A percentile compares a stretch with the other conserved stretches of the same genome.
These are phyloP conservation scores for Martes martes DNA, from an alignment of 2,113 vertebrate species.

Conservation along the genomic window DNA sequence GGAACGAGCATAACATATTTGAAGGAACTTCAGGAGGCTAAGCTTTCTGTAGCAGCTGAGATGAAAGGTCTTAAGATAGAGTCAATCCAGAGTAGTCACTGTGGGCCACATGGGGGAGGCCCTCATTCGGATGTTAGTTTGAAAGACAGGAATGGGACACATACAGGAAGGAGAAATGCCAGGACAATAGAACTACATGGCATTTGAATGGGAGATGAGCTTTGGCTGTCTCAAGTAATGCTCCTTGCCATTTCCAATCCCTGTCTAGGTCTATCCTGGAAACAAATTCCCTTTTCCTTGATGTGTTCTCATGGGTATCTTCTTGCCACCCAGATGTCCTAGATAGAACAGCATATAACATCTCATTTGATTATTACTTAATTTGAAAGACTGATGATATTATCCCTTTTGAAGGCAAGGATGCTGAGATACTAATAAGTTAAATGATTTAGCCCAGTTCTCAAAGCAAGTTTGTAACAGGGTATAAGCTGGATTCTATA, in stretches of 20 bases:
- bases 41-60: background rate
- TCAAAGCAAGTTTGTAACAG: background rate
- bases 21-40: background rate
- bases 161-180: background rate
- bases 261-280: background rate
- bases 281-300: background rate
- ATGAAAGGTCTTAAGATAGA: background rate
- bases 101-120: background rate
- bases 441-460: background rate
- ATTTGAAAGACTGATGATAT: background rate
- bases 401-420: background rate
- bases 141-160: background rate
- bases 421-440: background rate
- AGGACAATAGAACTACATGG: background rate
- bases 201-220: background rate
- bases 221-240: background rate
- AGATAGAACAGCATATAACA: background rate
- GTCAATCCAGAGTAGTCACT: background rate
- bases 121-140: background rate
- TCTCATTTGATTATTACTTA: background rate
- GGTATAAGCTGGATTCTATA: background rate
- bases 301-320: background rate
- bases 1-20: background rate
- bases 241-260: background rate
- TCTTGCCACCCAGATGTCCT: background rate